A percentile compares a stretch with the other conserved stretches of the same genome.
Evolutionary conservation across 2,797 vertebrate species (phyloP).

Genomic region (Acropternis orthonyx): DNA sequence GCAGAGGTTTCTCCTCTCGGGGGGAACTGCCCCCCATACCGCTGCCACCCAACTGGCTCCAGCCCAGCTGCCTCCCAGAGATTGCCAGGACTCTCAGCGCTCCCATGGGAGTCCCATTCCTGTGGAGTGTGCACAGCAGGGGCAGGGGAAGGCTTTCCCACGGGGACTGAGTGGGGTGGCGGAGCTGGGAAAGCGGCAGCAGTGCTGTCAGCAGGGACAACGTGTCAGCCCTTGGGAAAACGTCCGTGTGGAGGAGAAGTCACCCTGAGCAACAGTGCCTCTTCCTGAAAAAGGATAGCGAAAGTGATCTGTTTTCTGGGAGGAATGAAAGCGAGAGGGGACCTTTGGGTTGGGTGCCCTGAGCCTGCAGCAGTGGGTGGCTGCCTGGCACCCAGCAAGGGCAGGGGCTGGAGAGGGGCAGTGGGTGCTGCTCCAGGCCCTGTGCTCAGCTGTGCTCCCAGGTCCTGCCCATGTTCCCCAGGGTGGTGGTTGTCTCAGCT

Average conservation of each 20-base stretch:
- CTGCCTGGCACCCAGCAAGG: background rate
- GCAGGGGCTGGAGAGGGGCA: background rate
- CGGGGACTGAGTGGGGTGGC: accelerated
- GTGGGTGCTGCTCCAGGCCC: background rate
- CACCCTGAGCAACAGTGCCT: background rate
- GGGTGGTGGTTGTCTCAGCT: background rate
- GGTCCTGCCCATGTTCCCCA: accelerated
- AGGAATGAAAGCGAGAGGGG: accelerated
- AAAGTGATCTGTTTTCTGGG: background rate
- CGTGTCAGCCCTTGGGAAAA: background rate
- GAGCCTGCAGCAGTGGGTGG: background rate
- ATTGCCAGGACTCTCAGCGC: background rate
- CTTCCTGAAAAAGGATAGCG: background rate
- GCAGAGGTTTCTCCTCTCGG: background rate
- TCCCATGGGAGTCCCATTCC: accelerated
- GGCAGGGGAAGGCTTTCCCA: background rate
- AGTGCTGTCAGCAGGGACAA: background rate
- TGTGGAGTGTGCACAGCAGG: accelerated
- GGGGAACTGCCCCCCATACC: background rate
- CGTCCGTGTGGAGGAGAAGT: background rate
- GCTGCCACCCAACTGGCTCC: background rate
- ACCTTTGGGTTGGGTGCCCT: accelerated
- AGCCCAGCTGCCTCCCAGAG: background rate
- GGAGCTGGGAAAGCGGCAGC: background rate
- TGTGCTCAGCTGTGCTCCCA: accelerated